phyloP scores from a whole-genome alignment of 2,797 vertebrate species.

The Heterohyrax brucei region DNA sequence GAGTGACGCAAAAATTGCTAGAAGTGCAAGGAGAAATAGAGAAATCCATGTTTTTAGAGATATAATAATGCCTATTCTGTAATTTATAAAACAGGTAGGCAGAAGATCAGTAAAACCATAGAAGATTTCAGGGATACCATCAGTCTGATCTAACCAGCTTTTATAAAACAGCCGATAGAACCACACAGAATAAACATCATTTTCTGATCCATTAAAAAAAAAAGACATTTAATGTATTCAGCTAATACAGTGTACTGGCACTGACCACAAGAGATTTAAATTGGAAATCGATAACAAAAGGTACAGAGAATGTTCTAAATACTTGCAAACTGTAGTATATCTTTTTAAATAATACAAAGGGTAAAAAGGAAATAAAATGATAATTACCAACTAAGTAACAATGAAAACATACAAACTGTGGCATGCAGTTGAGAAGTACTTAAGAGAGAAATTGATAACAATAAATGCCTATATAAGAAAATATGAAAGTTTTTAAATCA shows the following conservation, averaged over 20 bases:
- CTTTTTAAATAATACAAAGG: not conserved
- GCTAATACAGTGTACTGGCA: not conserved
- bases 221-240: not conserved
- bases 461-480: not conserved
- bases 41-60: conserved; percentile 17
- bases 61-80: not conserved
- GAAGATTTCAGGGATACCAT: not conserved
- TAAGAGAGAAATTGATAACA: too few relatives aligned
- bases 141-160: not conserved
- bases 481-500: not conserved
- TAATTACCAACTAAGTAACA: not conserved
- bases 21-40: not conserved
- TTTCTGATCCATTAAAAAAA: conserved; percentile 8
- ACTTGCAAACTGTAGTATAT: not conserved
- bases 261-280: not conserved
- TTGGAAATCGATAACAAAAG: not conserved
- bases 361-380: not conserved
- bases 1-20: not conserved
- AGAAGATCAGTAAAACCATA: not conserved
- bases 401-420: not conserved
- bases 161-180: not conserved
- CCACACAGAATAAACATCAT: not conserved
- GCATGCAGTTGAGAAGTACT: too few relatives aligned
- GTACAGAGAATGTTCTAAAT: not conserved
- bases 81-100: not conserved